phyloP scores from a whole-genome alignment of 2,888 invertebrate species.

The Halictus ligatus region DNA sequence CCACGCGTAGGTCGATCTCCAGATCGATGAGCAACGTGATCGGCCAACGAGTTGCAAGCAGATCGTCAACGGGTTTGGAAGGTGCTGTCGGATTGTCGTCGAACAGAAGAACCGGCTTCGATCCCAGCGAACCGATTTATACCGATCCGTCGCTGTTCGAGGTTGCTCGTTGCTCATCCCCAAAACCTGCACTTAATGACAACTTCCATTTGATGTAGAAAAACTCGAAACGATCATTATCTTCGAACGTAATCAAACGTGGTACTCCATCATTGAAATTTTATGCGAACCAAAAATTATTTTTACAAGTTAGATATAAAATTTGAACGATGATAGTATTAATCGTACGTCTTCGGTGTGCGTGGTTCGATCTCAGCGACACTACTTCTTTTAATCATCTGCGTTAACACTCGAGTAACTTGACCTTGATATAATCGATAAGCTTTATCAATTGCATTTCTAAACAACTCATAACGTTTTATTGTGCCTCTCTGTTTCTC shows the following conservation, averaged over 20 bases:
- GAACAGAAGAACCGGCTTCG: slow-evolving; percentile 87
- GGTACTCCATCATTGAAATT: background rate
- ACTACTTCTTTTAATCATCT: background rate
- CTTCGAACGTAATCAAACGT: background rate
- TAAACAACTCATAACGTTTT: slow-evolving; percentile 1
- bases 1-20: slow-evolving; percentile 74
- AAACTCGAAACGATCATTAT: background rate
- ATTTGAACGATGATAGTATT: background rate
- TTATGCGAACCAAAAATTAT: background rate
- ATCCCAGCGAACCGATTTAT: slow-evolving; percentile 97
- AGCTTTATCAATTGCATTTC: slow-evolving; percentile 2
- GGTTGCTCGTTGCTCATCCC: slow-evolving; percentile 90
- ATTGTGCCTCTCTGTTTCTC: background rate
- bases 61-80: slow-evolving; percentile 84
- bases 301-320: background rate
- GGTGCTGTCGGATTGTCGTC: slow-evolving; percentile 85
- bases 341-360: background rate
- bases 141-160: slow-evolving; percentile 96
- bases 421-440: background rate
- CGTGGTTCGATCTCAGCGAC: slow-evolving; percentile 11
- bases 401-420: slow-evolving; percentile 8
- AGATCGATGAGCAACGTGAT: slow-evolving; percentile 80
- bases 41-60: slow-evolving; percentile 75
- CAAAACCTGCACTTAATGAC: slow-evolving; percentile 84
- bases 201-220: slow-evolving; percentile 81